These are phyloP conservation scores for Stercorarius parasiticus DNA, from an alignment of 2,113 vertebrate genomes.

Conservation along the genomic window DNA sequence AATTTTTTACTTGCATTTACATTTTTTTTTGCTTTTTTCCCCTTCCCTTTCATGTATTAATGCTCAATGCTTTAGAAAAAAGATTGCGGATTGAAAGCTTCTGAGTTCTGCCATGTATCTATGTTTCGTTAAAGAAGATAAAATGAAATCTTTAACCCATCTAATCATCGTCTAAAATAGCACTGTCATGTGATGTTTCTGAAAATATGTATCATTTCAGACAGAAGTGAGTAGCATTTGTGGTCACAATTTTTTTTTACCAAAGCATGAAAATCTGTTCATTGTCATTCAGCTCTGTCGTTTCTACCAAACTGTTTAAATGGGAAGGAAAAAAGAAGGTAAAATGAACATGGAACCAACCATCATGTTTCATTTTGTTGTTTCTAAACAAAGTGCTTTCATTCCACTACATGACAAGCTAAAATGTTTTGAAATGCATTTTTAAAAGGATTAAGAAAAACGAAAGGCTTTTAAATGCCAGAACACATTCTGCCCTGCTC, in stretches of 20 bases:
- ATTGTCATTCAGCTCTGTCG: background rate
- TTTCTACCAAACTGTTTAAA: background rate
- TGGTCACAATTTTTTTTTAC: background rate
- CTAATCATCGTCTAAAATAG: background rate
- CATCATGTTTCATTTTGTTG: background rate
- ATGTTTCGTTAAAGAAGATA: background rate
- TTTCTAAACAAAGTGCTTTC: background rate
- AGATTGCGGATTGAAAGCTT: background rate
- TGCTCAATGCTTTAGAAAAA: background rate
- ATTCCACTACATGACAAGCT: background rate
- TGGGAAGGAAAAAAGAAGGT: background rate
- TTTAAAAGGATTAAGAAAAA: background rate
- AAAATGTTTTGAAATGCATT: background rate
- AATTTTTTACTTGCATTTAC: background rate
- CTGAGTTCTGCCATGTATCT: background rate
- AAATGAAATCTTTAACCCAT: background rate
- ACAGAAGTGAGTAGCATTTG: background rate
- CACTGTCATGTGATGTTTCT: background rate
- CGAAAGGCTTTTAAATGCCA: background rate
- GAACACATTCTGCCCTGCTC: background rate
- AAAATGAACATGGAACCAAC: background rate
- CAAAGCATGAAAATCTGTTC: background rate
- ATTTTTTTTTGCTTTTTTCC: accelerated
- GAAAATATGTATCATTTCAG: background rate
- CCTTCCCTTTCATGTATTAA: background rate